Base-by-base conservation (phyloP, 2,797 vertebrate genomes). In the Urocyon cinereoargenteus region DNA sequence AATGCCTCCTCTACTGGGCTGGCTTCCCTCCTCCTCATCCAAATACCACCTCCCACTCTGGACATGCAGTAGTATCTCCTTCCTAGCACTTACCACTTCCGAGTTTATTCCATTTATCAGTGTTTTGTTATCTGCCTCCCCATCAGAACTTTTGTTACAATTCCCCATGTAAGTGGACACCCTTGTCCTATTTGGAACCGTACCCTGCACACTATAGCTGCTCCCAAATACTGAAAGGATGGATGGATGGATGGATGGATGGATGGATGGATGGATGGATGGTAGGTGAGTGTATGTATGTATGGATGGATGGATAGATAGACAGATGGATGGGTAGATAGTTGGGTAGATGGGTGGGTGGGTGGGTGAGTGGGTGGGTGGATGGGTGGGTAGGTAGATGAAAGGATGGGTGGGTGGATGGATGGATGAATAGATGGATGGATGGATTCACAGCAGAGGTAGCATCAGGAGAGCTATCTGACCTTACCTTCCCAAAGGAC, bases 171-270 rank as follows among this genome's bases (percentile, higher is more conserved):
- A 21, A 53, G 15, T 15, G 15, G 55, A 28, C 45, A 19, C 49
- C 0, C n/a, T 28, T 3, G 5, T 34, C 45, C 28, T 24, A 1
- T 21, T 72, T 49, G 10, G 7, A 22, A 21, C 7, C 66, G n/a
- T 28, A 53, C 7, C 55, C 55, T 26, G 2, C 34, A 49, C 4
- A 0, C 3, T 0, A 12, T 3, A 34, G 34, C 1, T 0, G 0
- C 9, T 82, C 64, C 21, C 24, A 70, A 49, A 36, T 8, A 57
- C 0, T 14, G 36, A 15, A 45, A 2, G 3, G 77, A n/a, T 75
- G 59, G 59, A 66, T 10, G 49, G 18, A 28, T 9, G 61, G 26
- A 55, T 21, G 88, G 19, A 70, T 70, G 34, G 9, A 22, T 22
- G 68, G 57, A 22, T 22, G 49, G 16, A 10, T 31, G 73, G 73